A percentile compares a stretch with the other conserved stretches of the same genome.
phyloP scores from a whole-genome alignment of 2,888 invertebrate species.

The Chaitophorus viminalis region DNA sequence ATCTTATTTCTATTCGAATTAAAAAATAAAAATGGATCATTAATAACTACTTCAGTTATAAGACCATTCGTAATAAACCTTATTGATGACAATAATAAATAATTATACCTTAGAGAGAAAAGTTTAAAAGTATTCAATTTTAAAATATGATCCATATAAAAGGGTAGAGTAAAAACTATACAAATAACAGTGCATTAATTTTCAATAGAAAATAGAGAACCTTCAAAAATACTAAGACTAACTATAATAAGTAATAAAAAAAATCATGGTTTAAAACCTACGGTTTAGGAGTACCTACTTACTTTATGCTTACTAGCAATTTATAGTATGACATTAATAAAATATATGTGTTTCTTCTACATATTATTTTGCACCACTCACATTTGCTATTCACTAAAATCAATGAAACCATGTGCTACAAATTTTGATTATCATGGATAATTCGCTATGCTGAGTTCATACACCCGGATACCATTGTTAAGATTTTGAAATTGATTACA shows the following conservation, averaged over 20 bases:
- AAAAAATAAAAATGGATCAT: too few relatives aligned
- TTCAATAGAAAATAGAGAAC: neutral
- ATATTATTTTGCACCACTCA: constrained; percentile 8
- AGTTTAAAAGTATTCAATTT: neutral
- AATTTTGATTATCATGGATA: constrained; percentile 54
- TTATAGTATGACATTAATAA: constrained; percentile 3
- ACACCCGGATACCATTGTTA: constrained; percentile 50
- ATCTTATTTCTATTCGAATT: too few relatives aligned
- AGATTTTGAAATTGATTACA: constrained; percentile 41
- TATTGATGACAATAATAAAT: too few relatives aligned
- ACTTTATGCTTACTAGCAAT: constrained; percentile 34
- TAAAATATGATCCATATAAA: neutral
- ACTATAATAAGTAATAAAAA: neutral
- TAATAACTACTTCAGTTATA: too few relatives aligned
- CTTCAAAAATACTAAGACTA: neutral
- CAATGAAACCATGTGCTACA: constrained; percentile 17
- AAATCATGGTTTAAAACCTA: too few relatives aligned
- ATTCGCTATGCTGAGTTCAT: constrained; percentile 54
- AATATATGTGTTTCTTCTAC: neutral
- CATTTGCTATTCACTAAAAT: constrained; percentile 22
- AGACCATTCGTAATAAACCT: too few relatives aligned
- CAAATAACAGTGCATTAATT: neutral
- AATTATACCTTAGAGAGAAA: neutral
- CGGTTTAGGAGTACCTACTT: too few relatives aligned
- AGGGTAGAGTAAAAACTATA: too few relatives aligned